Base-by-base conservation (phyloP, 2,888 invertebrate genomes). In the Strigamia crassipes region DNA sequence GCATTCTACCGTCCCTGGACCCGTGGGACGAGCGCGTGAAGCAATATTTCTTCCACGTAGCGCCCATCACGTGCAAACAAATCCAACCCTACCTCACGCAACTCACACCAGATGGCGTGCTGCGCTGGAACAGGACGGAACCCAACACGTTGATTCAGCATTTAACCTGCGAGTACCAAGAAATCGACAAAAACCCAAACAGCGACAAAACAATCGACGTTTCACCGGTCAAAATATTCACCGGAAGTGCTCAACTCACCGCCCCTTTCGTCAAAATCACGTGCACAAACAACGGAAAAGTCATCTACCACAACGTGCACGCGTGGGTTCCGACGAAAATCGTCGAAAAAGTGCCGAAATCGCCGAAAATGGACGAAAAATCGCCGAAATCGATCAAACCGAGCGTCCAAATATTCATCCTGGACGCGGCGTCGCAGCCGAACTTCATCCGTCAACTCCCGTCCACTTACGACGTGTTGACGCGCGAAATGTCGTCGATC, bases 401-500 rank as follows among this genome's bases (percentile, higher is more conserved):
- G 3, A 95, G 93, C 84, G 91, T 97, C 0, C 89, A 96, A 83
- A 89, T 96, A 42, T 88, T 96, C 83, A 96, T 96, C 9, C 89
- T 96, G 73, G 96, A 96, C 87, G 93, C 95, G 12, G 91, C 96
- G 31, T 96, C 96, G 0, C 91, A 96, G 84, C 89, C 95, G 84
- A 96, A 96, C 88, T 93, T 96, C 85, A 91, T 94, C 84, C 91
- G 96, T 73, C 94, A 94, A 85, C 93, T 96, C 93, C 94, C 93
- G 0, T 90, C 90, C 85, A 94, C 94, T 0, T 88, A 91, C 18
- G 87, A 89, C 1, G 91, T 90, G 84, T 89, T 95, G 81, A 89
- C 90, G 82, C 41, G 23, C 0, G 88, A 91, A 21, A 88, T 94
- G 83, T 90, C 90, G 15, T 92, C 92, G 61, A 90, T 94, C 80